A percentile compares a stretch with the other conserved stretches of the same genome.
Evolutionary conservation across 2,113 vertebrate genomes (phyloP).

Genomic region (Amblyopsis rosae): DNA sequence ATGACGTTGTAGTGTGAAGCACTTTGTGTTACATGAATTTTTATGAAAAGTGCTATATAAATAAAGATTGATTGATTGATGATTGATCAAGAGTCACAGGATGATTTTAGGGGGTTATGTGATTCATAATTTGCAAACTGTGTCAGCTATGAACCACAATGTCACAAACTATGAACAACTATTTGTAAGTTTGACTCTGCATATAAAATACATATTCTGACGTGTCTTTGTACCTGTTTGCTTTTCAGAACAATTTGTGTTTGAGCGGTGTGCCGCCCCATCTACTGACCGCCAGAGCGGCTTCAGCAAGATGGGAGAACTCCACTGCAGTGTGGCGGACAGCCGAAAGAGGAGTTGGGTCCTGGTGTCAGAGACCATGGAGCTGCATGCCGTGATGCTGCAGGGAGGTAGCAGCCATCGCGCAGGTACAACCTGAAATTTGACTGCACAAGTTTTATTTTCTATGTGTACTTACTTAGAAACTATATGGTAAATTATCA

Average conservation of each 20-base stretch:
- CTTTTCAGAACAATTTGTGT: slow-evolving; percentile 43
- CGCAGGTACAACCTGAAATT: slow-evolving; percentile 47
- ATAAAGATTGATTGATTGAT: too few species aligned
- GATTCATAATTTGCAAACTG: too few species aligned
- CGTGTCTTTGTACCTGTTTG: background rate
- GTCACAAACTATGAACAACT: too few species aligned
- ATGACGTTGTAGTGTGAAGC: too few species aligned
- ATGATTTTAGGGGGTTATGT: too few species aligned
- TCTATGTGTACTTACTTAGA: too few species aligned
- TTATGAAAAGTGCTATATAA: too few species aligned
- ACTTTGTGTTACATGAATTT: too few species aligned
- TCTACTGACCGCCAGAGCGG: fast-evolving
- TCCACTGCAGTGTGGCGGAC: slow-evolving; percentile 49
- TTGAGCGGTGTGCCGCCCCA: background rate
- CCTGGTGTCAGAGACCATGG: slow-evolving; percentile 36
- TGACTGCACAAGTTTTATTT: background rate
- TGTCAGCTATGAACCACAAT: too few species aligned
- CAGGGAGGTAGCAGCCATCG: slow-evolving; percentile 47
- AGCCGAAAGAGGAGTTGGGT: slow-evolving; percentile 54
- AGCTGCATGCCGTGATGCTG: slow-evolving; percentile 66
- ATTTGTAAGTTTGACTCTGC: too few species aligned
- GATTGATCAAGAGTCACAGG: too few species aligned
- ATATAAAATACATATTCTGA: background rate
- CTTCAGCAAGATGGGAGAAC: slow-evolving; percentile 13
- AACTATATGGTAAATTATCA: too few species aligned